Conservation (phyloP, 1,140 invertebrate species). For the Neocloeon triangulifer region DNA sequence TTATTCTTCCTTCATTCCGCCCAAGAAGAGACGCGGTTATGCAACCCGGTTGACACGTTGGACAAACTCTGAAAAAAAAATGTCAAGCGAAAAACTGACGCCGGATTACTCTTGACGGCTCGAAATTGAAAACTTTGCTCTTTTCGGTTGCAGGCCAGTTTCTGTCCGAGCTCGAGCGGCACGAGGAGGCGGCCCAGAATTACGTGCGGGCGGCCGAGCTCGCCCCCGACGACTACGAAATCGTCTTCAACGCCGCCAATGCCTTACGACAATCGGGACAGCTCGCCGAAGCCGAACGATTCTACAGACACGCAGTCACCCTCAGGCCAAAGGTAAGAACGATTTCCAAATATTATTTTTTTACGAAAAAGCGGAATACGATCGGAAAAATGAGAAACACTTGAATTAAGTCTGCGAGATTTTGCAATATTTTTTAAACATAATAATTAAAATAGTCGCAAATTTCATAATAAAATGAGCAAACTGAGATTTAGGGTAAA, state of each 20-base stretch:
- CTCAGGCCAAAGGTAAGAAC: slow-evolving; percentile 39
- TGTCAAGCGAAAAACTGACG: too few species aligned
- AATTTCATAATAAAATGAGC: too few species aligned
- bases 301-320: slow-evolving; percentile 52
- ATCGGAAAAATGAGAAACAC: too few species aligned
- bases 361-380: not conserved
- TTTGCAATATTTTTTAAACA: too few species aligned
- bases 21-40: too few species aligned
- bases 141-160: slow-evolving; percentile 50
- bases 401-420: too few species aligned
- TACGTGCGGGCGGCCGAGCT: slow-evolving; percentile 51
- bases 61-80: too few species aligned
- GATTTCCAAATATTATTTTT: not conserved
- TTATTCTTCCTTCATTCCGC: too few species aligned
- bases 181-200: slow-evolving; percentile 57
- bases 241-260: slow-evolving; percentile 67
- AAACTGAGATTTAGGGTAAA: too few species aligned
- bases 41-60: too few species aligned
- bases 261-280: slow-evolving; percentile 54
- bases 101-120: not conserved
- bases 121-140: slow-evolving; percentile 3
- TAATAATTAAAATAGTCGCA: too few species aligned
- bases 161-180: slow-evolving; percentile 46
- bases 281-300: slow-evolving; percentile 55
- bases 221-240: slow-evolving; percentile 53